Base-by-base conservation (phyloP, 2,888 invertebrate genomes). In the Synanthedon andrenaeformis region DNA sequence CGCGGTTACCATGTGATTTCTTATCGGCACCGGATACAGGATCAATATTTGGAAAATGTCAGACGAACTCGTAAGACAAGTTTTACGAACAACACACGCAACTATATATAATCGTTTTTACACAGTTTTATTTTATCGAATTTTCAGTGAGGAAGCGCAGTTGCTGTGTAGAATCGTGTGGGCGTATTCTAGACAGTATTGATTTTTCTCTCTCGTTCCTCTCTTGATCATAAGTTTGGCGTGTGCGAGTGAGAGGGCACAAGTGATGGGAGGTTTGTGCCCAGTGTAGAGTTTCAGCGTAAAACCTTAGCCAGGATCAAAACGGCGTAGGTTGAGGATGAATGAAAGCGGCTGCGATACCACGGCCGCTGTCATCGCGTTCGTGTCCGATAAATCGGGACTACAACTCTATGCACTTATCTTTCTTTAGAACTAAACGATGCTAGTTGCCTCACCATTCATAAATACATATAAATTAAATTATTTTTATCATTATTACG, bases 281-380 rank as follows among this genome's bases (percentile, higher is more conserved):
- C 75, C 76, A 79, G 82, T 79, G 77, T 83, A 76, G 78, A 79
- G 78, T 81, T 82, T 82, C 79, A 76, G 78, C 81, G 86, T 86
- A 83, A 79, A 81, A 73, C 72, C 60, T 54, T 58, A 61, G 55
- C 60, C 62, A 65, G 70, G 60, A 62, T 60, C 68, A 64, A 70
- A 82, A 82, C 70, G 79, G 65, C 78, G 73, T 82, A 86, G 73
- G 72, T 74, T 66, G 63, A 76, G 84, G 82, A 86, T 86, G 86
- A 86, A 86, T 86, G 87, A 82, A 89, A 79, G 77, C 84, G 76
- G 86, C 69, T 84, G 85, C 84, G 86, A 87, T 78, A 79, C 83
- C 71, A 82, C 82, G 78, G 82, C 79, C 70, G 88, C 82, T 74
- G 86, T 85, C 79, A 86, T 80, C 78, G 83, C 80, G 69, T 76